Conservation (phyloP, 2,888 invertebrate genomes). For the Heliconius charithonia region DNA sequence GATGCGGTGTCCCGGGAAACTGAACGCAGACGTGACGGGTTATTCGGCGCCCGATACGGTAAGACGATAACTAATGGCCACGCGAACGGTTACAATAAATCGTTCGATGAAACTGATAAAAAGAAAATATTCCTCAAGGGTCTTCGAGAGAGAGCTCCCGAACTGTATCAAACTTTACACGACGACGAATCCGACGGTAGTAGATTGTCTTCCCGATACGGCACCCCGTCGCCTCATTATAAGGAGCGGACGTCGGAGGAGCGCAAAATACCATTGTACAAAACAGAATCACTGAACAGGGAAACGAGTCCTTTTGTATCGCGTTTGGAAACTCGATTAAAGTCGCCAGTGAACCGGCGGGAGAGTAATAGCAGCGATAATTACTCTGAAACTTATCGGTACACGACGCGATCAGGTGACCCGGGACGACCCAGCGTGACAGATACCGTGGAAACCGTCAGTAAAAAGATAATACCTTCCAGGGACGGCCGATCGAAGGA, state of each 20-base stretch:
- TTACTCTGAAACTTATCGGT: slow-evolving; percentile 88
- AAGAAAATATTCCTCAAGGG: slow-evolving; percentile 88
- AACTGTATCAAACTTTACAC: slow-evolving; percentile 88
- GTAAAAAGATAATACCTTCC: slow-evolving; percentile 87
- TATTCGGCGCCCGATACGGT: slow-evolving; percentile 82
- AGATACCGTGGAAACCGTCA: slow-evolving; percentile 87
- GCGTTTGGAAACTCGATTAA: slow-evolving; percentile 74
- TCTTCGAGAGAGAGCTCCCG: slow-evolving; percentile 88
- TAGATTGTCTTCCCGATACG: slow-evolving; percentile 74
- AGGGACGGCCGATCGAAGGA: slow-evolving; percentile 86
- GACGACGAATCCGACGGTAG: slow-evolving; percentile 84
- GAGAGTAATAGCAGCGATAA: slow-evolving; percentile 88
- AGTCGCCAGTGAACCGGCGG: slow-evolving; percentile 81
- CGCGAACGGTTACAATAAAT: slow-evolving; percentile 74
- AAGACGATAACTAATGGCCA: slow-evolving; percentile 82
- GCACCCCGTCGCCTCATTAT: slow-evolving; percentile 77
- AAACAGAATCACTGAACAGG: slow-evolving; percentile 78
- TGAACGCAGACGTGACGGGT: slow-evolving; percentile 79
- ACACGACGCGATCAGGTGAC: slow-evolving; percentile 86
- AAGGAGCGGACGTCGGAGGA: slow-evolving; percentile 79
- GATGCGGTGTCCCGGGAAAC: slow-evolving; percentile 84
- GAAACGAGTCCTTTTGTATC: slow-evolving; percentile 78
- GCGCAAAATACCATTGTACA: slow-evolving; percentile 73
- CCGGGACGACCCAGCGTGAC: slow-evolving; percentile 87
- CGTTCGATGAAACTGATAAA: slow-evolving; percentile 82